These are phyloP conservation scores for Melanotaenia duboulayi DNA, from an alignment of 2,113 vertebrate species.

Conservation along the genomic window DNA sequence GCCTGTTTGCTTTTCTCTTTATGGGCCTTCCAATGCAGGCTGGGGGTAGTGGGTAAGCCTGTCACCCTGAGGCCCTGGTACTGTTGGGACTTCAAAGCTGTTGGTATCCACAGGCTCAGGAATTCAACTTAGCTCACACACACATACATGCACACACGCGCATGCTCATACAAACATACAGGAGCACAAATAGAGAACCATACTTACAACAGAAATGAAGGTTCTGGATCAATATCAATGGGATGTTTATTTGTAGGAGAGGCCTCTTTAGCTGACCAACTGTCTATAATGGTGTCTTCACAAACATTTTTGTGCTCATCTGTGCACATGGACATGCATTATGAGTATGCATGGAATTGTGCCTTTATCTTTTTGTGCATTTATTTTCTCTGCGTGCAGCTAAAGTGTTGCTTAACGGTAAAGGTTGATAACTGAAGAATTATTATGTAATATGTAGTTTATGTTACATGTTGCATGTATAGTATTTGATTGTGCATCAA, in stretches of 20 bases:
- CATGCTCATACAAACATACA: constrained; percentile 21
- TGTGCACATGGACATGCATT: background rate
- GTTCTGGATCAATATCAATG: constrained; percentile 39
- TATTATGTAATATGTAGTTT: background rate
- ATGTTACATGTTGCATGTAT: background rate
- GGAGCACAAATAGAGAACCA: constrained; percentile 18
- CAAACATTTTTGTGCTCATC: constrained; percentile 1
- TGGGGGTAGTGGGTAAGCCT: constrained; percentile 65
- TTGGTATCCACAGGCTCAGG: constrained; percentile 80
- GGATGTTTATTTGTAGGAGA: constrained; percentile 72
- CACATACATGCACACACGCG: constrained; percentile 12
- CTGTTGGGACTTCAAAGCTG: constrained; percentile 81
- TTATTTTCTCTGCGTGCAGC: background rate
- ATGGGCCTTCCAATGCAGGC: constrained; percentile 69
- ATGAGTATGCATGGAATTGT: background rate
- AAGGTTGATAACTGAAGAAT: no score
- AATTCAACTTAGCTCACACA: constrained; percentile 73
- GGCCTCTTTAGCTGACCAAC: constrained; percentile 67
- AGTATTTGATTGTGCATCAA: background rate
- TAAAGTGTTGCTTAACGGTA: background rate
- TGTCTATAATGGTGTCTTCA: constrained; percentile 56
- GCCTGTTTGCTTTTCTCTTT: constrained; percentile 82
- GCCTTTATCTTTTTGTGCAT: no score
- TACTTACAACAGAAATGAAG: constrained; percentile 20
- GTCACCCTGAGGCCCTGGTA: constrained; percentile 64